Base-by-base conservation (phyloP, 1,140 invertebrate genomes). In the Neodiprion pinetum region DNA sequence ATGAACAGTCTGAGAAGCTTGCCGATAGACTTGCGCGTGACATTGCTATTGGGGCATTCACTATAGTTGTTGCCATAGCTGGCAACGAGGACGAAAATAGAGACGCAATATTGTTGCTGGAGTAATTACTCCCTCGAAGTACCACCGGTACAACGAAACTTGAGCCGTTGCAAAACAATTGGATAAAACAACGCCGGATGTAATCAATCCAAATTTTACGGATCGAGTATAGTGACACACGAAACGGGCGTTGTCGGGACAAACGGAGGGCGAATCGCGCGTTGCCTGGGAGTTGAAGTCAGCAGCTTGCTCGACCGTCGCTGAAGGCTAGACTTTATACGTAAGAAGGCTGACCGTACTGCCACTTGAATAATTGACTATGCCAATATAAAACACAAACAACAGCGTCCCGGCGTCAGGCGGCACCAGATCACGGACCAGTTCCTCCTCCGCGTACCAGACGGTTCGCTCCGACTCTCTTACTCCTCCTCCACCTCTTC, bases 331-430 rank as follows among this genome's bases (percentile, higher is more conserved):
- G 67, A 69, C 17, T 21, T 69, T 23, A 69, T 61, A 61, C 53
- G 53, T 61, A 69, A 69, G 40, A 47, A 69, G 67, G 67, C 67
- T 69, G 67, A 69, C 67, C 40, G 67, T 47, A 21, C 67, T 69
- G 67, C 67, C 67, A 69, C 67, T 69, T 47, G 21, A 69, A 69
- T 47, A 69, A 69, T 69, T 69, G 67, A 69, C 67, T 69, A 61
- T 61, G 21, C 67, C 40, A 14, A 69, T 69, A 69, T 69, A 69
- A 69, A 69, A 69, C 67, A 69, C 67, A 69, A 69, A 69, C 67
- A 69, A 69, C 67, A 69, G 67, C n/a, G 53, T 17, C 53, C 53
- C 53, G 53, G 9, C 53, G n/a, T 61, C 53, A 61, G 53, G 53
- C 53, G 53, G 53, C n/a, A 14, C 53, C 53, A 61, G 53, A 61